Evolutionary conservation across 2,797 vertebrate genomes (phyloP).

Genomic region (Phrynocephalus forsythii): DNA sequence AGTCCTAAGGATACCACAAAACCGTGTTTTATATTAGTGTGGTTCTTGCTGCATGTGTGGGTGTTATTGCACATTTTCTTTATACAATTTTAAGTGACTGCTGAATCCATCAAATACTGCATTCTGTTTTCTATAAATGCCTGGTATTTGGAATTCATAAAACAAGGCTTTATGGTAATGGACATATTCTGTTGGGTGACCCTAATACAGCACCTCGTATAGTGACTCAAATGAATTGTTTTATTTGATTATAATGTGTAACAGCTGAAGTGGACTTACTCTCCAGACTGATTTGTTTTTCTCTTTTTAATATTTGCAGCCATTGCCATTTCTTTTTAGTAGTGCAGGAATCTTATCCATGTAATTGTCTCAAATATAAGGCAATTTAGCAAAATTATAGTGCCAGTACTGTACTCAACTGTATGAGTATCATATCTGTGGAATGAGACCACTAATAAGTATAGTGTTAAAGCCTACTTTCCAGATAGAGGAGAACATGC

Average conservation of each 20-base stretch:
- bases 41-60: too few species aligned
- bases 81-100: background rate
- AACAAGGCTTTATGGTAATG: background rate
- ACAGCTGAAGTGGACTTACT: background rate
- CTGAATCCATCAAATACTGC: background rate
- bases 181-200: background rate
- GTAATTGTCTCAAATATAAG: background rate
- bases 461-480: background rate
- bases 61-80: background rate
- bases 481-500: background rate
- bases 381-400: background rate
- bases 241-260: background rate
- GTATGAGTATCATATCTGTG: background rate
- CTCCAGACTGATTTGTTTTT: background rate
- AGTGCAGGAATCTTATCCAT: background rate
- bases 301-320: background rate
- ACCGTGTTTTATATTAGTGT: background rate
- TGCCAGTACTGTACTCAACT: background rate
- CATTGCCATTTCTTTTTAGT: background rate
- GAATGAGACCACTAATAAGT: background rate
- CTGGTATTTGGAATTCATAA: background rate
- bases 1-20: background rate
- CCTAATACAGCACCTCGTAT: too few species aligned
- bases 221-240: too few species aligned
- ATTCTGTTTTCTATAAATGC: background rate